Evolutionary conservation across 2,888 invertebrate species (phyloP).

Genomic region (Drosophila fulvimacula): DNA sequence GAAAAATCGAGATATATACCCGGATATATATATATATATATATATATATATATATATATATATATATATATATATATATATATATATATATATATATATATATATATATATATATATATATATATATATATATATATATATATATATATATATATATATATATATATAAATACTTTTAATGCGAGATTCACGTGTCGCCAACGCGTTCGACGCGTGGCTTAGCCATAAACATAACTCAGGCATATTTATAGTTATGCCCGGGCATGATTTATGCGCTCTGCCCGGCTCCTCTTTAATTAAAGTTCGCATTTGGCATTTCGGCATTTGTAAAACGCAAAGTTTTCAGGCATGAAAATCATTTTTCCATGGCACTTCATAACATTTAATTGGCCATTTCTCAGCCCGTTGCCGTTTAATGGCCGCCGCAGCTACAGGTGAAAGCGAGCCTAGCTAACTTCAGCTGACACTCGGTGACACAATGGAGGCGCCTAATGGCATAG

Average conservation of each 20-base stretch:
- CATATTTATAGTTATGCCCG: constrained; percentile 47
- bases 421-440: constrained; percentile 43
- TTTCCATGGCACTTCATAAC: constrained; percentile 17
- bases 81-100: constrained; percentile 20
- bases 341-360: constrained; percentile 21
- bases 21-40: constrained; percentile 15
- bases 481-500: constrained; percentile 24
- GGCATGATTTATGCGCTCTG: constrained; percentile 26
- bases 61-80: constrained; percentile 16
- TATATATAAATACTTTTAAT: constrained; percentile 47
- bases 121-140: constrained; percentile 16
- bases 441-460: constrained; percentile 21
- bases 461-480: constrained; percentile 35
- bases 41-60: constrained; percentile 19
- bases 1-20: neutral
- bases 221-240: constrained; percentile 65
- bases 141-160: neutral
- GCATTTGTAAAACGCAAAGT: constrained; percentile 26
- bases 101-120: constrained; percentile 19
- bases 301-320: constrained; percentile 22
- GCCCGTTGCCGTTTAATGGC: constrained; percentile 26
- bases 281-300: constrained; percentile 42
- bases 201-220: constrained; percentile 53
- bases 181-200: constrained; percentile 62
- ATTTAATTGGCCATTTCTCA: constrained; percentile 45